These are phyloP conservation scores for Gavialis gangeticus DNA, from an alignment of 2,113 vertebrate genomes.

Conservation along the genomic window DNA sequence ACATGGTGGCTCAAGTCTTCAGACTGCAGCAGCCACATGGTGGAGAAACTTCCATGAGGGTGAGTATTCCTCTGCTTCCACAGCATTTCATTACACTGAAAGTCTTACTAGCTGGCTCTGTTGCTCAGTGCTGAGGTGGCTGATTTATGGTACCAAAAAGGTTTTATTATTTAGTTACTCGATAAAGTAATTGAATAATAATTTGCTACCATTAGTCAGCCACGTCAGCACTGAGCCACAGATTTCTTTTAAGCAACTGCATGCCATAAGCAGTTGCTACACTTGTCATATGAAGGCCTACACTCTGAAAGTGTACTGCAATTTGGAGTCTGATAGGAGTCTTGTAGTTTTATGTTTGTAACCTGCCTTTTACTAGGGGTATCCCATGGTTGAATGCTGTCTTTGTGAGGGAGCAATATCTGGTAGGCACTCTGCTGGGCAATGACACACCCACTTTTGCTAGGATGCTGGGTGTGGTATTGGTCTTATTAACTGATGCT, in stretches of 20 bases:
- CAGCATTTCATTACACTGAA: not conserved
- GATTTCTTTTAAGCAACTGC: too few relatives aligned
- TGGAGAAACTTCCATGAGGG: constrained; percentile 98
- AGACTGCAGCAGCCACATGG: constrained; percentile 97
- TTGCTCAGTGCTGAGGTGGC: not conserved
- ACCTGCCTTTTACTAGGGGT: not conserved
- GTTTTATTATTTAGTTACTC: not conserved
- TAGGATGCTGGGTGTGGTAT: not conserved
- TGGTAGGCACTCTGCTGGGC: not conserved
- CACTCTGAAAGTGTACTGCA: too few relatives aligned
- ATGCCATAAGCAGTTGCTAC: too few relatives aligned
- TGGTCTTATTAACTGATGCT: not conserved
- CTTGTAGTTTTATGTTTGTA: not conserved
- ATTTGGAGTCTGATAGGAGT: not conserved
- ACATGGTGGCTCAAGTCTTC: constrained; percentile 99
- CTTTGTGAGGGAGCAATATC: not conserved
- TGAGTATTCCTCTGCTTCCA: constrained; percentile 73
- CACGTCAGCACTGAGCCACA: too few relatives aligned
- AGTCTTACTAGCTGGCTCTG: not conserved
- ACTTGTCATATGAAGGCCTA: too few relatives aligned
- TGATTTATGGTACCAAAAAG: not conserved
- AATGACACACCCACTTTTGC: not conserved
- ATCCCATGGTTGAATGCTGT: not conserved
- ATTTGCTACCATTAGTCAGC: not conserved
- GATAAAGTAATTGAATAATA: not conserved